phyloP scores from a whole-genome alignment of 2,888 invertebrate genomes.

The Hetaerina titia region DNA sequence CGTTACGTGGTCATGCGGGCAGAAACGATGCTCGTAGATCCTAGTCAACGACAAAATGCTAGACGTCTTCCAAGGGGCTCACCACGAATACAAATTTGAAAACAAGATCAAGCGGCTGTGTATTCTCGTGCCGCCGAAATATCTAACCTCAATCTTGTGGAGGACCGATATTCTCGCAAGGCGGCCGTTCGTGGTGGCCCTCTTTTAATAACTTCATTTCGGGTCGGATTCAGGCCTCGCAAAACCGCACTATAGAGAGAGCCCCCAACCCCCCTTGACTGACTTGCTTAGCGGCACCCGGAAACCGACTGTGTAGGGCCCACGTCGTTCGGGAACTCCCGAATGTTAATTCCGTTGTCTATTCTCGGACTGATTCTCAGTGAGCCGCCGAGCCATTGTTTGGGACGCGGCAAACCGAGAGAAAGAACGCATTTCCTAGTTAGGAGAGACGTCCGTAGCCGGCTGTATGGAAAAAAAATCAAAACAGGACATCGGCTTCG shows the following conservation, averaged over 20 bases:
- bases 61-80: background rate
- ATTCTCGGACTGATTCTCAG: conserved; percentile 48
- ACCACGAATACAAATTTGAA: background rate
- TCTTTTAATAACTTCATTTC: conserved; percentile 27
- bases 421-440: background rate
- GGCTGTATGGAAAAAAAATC: background rate
- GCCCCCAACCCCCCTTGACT: background rate
- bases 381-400: background rate
- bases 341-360: background rate
- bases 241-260: background rate
- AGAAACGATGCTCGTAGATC: background rate
- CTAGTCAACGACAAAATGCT: background rate
- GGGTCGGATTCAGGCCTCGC: background rate
- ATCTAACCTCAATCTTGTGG: conserved; percentile 7
- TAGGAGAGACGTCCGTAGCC: background rate
- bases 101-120: background rate
- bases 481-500: background rate
- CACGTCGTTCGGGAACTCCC: background rate
- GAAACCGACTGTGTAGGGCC: background rate
- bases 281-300: background rate
- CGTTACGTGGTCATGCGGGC: background rate
- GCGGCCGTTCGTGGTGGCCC: background rate
- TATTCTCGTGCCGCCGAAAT: conserved; percentile 16
- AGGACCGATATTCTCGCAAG: background rate
- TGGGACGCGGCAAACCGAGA: background rate